These are phyloP conservation scores for Cochlearius cochlearius DNA, from an alignment of 2,113 vertebrate species.

Conservation along the genomic window DNA sequence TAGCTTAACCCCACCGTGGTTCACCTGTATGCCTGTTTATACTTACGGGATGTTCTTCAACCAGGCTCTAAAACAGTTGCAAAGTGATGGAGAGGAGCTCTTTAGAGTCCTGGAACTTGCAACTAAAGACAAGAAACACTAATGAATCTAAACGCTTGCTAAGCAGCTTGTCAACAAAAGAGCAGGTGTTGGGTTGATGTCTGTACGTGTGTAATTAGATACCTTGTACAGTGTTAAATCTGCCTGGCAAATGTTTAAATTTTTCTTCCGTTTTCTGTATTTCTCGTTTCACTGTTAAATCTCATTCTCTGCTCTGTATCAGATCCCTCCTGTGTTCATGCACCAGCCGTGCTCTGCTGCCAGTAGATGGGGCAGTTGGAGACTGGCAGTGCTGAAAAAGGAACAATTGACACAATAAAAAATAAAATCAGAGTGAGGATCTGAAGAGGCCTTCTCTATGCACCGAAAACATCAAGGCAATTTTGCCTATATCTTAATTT, in stretches of 20 bases:
- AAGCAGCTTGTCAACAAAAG: neutral
- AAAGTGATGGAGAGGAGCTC: neutral
- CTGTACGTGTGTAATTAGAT: neutral
- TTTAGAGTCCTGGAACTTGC: neutral
- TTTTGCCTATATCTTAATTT: neutral
- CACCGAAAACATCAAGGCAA: neutral
- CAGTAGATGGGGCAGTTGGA: neutral
- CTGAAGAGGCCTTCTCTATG: neutral
- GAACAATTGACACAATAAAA: neutral
- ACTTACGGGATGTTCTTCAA: neutral
- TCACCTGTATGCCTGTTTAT: neutral
- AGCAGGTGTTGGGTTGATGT: neutral
- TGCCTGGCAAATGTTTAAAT: neutral
- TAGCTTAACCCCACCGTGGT: neutral
- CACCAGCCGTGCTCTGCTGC: neutral
- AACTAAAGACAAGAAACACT: neutral
- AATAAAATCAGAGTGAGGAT: neutral
- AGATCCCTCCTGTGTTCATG: neutral
- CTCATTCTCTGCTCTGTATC: neutral
- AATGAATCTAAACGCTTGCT: neutral
- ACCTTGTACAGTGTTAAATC: neutral
- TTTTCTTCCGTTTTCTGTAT: neutral
- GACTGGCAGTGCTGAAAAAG: neutral
- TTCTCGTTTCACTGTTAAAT: neutral
- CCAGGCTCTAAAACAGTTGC: neutral